Evolutionary conservation across 1,140 invertebrate genomes (phyloP), one percentile per base, ranked within the genome.

Genomic region (Drosophila virilis): DNA sequence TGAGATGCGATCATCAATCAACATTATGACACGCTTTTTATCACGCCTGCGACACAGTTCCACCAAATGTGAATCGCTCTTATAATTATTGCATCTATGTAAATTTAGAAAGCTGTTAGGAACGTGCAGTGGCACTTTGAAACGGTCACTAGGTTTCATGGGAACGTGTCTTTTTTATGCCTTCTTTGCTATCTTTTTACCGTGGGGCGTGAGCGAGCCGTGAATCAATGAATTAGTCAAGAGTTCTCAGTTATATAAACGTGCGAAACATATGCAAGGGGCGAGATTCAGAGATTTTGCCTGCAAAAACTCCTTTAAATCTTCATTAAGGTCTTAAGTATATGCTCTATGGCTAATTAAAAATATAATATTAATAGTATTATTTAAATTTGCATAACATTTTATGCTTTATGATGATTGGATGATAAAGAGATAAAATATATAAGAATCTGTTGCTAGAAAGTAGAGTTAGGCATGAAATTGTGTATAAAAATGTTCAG

Each of bases 101-200:
- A 89, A 88, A 88, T 88, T 88, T 89, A 88, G 83, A 88, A 88
- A 88, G 83, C 81, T 67, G 82, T 38, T 71, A 57, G 74, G 51
- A 76, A 76, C 68, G 73, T 76, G 73, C 59, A 57, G 37, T 42
- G 55, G 45, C 50, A 61, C 65, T 69, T 69, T 42, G 55, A 58
- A 51, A 46, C 61, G 59, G 35, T 28, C 40, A 13, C 8, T 32
- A 5, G 13, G 8, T 7, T 15, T n/a, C 64, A 52, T 73, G 55
- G 70, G 62, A 67, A 73, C 3, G 28, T 59, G 46, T 57, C 2
- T 15, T 35, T 32, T 33, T 17, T 22, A n/a, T 15, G 32, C 43
- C 4, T 13, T 6, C 10, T 8, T 43, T 6, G 7, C 32, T 61
- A 2, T 46, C 28, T 8, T 13, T 35, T 6, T 35, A 3, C 2